A percentile compares a stretch with the other conserved stretches of the same genome.
Conservation (phyloP, 1,140 invertebrate species). For the Parapsyche elsis region DNA sequence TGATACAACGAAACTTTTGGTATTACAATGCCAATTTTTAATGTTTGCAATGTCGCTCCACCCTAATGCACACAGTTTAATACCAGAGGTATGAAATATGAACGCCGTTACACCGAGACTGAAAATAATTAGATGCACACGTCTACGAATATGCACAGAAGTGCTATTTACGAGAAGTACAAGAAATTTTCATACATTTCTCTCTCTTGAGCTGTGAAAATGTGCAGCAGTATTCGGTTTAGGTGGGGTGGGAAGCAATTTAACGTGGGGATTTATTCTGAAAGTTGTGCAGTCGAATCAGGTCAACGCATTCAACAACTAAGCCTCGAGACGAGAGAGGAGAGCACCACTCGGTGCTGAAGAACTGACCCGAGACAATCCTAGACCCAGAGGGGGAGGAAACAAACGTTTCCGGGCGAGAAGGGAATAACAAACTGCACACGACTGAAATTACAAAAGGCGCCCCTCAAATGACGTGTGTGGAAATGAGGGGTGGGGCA, state of each 20-base stretch:
- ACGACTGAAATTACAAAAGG: neutral
- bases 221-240: neutral
- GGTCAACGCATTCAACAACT: slow-evolving; percentile 17
- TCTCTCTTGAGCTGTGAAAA: neutral
- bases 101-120: no score
- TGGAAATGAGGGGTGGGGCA: no score
- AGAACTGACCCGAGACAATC: slow-evolving; percentile 26
- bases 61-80: no score
- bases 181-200: no score
- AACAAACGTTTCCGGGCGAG: neutral
- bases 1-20: no score
- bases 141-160: no score
- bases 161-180: no score
- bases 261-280: neutral
- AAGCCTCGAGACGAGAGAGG: neutral
- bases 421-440: neutral
- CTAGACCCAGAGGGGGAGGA: neutral
- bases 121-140: no score
- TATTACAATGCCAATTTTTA: no score
- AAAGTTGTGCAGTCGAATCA: neutral
- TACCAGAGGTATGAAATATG: no score
- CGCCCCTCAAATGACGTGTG: neutral
- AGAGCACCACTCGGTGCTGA: neutral
- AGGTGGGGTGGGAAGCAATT: slow-evolving; percentile 2
- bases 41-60: no score